Evolutionary conservation across 2,113 vertebrate species (phyloP).

Genomic region (Laticauda colubrina): DNA sequence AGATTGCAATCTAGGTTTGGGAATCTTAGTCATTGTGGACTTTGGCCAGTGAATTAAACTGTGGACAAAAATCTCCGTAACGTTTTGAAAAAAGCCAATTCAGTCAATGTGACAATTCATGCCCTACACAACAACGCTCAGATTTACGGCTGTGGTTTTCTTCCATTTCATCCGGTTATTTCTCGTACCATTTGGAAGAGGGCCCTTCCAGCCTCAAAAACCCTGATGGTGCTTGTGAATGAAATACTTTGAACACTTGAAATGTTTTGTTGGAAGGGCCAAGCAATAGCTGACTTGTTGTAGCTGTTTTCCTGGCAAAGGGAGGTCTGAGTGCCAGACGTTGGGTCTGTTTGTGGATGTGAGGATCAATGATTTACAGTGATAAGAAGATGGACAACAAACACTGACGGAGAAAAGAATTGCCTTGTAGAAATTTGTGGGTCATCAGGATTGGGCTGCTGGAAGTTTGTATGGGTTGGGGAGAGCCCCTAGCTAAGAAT

Average conservation of each 20-base stretch:
- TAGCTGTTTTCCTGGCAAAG: neutral
- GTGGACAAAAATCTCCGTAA: too few species aligned
- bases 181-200: neutral
- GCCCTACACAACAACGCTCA: neutral
- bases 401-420: neutral
- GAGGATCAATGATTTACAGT: neutral
- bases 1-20: too few species aligned
- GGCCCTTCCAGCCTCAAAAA: neutral
- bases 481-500: too few species aligned
- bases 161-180: neutral
- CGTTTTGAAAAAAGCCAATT: too few species aligned
- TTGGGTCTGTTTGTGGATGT: neutral
- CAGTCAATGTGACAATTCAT: neutral
- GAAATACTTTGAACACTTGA: neutral
- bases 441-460: neutral
- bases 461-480: too few species aligned
- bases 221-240: neutral
- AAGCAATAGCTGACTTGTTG: neutral
- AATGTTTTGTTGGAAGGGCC: neutral
- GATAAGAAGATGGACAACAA: neutral
- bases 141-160: neutral
- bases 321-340: neutral
- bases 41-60: too few species aligned
- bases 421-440: neutral
- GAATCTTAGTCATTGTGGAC: too few species aligned